Conservation (phyloP, 2,113 vertebrate genomes). For the Ursus arctos region DNA sequence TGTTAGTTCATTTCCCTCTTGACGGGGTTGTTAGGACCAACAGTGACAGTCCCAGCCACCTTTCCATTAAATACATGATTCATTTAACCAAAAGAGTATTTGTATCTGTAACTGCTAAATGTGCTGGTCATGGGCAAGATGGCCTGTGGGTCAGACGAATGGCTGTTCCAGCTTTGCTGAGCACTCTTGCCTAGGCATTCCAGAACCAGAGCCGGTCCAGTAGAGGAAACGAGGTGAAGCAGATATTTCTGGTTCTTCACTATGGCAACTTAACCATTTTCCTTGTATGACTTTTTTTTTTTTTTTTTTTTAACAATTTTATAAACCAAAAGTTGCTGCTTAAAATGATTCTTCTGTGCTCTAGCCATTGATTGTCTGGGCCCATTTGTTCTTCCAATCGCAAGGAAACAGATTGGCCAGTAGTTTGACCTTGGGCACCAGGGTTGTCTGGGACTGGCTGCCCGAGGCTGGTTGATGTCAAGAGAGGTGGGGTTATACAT, state of each 20-base stretch:
- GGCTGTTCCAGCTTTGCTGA: background rate
- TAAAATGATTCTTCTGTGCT: background rate
- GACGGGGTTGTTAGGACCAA: background rate
- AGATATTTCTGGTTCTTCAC: background rate
- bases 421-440: background rate
- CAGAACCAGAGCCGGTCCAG: background rate
- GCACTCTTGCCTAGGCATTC: background rate
- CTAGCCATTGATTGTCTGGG: background rate
- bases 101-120: background rate
- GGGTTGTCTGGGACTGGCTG: background rate
- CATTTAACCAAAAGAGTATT: background rate
- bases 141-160: background rate
- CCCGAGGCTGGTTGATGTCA: background rate
- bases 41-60: background rate
- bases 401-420: background rate
- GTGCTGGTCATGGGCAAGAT: background rate
- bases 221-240: background rate
- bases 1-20: background rate
- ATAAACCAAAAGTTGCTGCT: background rate
- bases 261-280: background rate
- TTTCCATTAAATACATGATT: background rate
- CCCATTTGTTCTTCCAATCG: background rate
- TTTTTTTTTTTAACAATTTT: background rate
- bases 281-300: background rate
- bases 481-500: background rate